A percentile compares a stretch with the other conserved stretches of the same genome.
phyloP scores from a whole-genome alignment of 2,113 vertebrate genomes.

The Leptosomus discolor region DNA sequence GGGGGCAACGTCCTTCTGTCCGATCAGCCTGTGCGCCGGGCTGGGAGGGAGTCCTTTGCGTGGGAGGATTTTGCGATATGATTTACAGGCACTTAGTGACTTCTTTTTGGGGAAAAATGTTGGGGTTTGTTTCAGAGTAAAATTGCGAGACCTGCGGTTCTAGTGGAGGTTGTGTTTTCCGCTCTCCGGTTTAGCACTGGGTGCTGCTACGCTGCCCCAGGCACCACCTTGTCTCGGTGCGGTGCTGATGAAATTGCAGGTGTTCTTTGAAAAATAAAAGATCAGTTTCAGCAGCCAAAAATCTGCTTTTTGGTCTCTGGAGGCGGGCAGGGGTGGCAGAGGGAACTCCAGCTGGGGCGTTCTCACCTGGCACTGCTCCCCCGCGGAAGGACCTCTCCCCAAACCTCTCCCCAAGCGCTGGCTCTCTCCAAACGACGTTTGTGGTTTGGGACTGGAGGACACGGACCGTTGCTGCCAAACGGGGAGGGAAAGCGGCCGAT shows the following conservation, averaged over 20 bases:
- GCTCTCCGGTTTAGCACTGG: background rate
- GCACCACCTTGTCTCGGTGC: rapidly evolving
- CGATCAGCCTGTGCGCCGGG: too few species aligned
- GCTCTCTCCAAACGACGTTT: background rate
- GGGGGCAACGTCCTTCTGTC: background rate
- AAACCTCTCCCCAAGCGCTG: background rate
- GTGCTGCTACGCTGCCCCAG: rapidly evolving
- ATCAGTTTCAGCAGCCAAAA: background rate
- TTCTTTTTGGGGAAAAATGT: background rate
- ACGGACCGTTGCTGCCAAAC: background rate
- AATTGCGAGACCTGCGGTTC: background rate
- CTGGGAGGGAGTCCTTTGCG: background rate
- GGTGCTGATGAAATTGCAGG: background rate
- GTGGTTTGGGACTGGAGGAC: background rate
- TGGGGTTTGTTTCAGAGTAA: background rate
- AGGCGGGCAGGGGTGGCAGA: background rate
- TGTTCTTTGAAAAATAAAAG: background rate
- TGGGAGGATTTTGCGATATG: background rate
- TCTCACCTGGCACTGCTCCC: background rate
- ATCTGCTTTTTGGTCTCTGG: rapidly evolving
- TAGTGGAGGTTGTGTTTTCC: too few species aligned
- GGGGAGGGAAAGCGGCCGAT: background rate
- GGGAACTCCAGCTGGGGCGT: background rate
- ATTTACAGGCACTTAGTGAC: background rate
- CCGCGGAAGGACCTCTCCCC: rapidly evolving